Base-by-base conservation (phyloP, 2,797 vertebrate genomes). In the Graptemys geographica region DNA sequence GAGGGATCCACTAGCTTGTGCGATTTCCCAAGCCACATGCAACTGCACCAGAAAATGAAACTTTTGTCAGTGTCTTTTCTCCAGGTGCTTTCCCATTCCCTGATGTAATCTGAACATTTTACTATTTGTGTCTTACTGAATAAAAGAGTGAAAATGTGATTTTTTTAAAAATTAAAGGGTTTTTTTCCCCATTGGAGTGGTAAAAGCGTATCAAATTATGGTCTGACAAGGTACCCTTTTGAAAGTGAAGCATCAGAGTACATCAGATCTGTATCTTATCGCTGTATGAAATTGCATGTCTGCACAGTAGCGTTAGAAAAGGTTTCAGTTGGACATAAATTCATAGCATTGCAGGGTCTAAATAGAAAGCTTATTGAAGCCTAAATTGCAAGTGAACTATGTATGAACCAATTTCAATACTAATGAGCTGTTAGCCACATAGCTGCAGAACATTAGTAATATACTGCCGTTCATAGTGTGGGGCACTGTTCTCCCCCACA, bases 181-280 rank as follows among this genome's bases (percentile, higher is more conserved):
- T 92, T 95, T 37, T 47, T 31, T 41, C 89, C 84, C 82, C 69
- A 6, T n/a, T 92, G 91, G 94, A 96, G 93, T 33, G 52, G 88
- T 93, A 89, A 96, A 96, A 95, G 96, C 94, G 94, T 97, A 95
- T 97, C 93, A 96, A 97, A 97, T 98, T 90, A 95, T 92, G 96
- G 94, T 90, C 95, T 90, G 97, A 96, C 96, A 96, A 96, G 97
- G 89, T 90, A 81, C 79, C 86, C 83, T 95, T 91, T 85, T 94
- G 94, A 93, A 90, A 94, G 95, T 93, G 93, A 97, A 97, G 94
- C 96, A 93, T 87, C 86, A 78, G 92, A 84, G 91, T 93, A 96
- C 96, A 95, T 97, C 95, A 95, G 96, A 97, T 97, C 97, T 97
- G 86, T 96, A 97, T 97, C 97, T 97, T 97, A 96, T 97, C 96